A percentile compares a stretch with the other conserved stretches of the same genome.
Evolutionary conservation across 2,113 vertebrate species (phyloP).

Genomic region (Prolemur simus): DNA sequence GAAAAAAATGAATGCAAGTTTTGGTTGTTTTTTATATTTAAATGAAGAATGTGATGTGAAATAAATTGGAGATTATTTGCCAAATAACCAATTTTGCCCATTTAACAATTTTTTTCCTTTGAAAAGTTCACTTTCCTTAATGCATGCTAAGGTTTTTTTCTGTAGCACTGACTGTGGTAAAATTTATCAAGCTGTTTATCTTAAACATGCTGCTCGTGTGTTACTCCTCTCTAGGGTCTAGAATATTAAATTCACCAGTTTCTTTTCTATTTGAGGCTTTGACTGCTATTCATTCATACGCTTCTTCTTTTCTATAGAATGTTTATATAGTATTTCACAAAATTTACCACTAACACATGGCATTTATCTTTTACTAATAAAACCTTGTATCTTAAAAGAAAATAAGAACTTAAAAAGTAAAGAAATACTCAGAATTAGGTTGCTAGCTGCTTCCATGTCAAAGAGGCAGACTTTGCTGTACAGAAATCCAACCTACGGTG

Average conservation of each 20-base stretch:
- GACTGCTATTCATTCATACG: neutral
- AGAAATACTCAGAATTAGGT: neutral
- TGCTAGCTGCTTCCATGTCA: neutral
- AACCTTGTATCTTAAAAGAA: constrained; percentile 19
- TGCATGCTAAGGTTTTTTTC: neutral
- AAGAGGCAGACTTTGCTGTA: neutral
- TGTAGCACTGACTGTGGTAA: neutral
- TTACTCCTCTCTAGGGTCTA: neutral
- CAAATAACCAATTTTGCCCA: constrained; percentile 18
- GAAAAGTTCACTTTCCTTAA: neutral
- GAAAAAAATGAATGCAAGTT: neutral
- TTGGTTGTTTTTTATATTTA: constrained; percentile 1
- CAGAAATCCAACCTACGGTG: neutral
- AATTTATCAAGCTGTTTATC: neutral
- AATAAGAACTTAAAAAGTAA: constrained; percentile 20
- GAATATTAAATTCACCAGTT: constrained; percentile 25
- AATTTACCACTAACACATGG: neutral
- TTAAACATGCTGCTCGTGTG: neutral
- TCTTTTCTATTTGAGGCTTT: constrained; percentile 21
- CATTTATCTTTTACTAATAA: constrained; percentile 26
- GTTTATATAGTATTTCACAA: constrained; percentile 11
- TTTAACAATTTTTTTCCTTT: constrained; percentile 17
- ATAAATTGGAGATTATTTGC: neutral
- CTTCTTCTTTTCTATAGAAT: constrained; percentile 36
- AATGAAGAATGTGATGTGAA: neutral